Evolutionary conservation across 2,797 vertebrate species (phyloP).

Genomic region (Pantherophis vulpinus): DNA sequence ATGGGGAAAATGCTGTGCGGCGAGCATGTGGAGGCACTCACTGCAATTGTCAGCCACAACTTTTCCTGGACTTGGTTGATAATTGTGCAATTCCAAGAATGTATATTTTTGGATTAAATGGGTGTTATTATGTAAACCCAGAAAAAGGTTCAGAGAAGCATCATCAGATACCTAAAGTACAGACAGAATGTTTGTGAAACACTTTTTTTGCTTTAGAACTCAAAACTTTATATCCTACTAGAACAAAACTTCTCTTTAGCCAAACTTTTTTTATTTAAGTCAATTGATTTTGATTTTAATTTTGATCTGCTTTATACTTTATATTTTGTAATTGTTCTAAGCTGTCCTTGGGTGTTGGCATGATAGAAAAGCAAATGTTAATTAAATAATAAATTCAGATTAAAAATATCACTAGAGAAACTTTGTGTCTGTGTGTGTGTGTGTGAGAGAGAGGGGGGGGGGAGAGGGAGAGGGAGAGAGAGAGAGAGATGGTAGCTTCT

Average conservation of each 20-base stretch:
- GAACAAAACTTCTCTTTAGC: background rate
- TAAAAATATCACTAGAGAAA: background rate
- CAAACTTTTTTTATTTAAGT: background rate
- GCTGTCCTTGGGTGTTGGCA: background rate
- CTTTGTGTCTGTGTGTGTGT: background rate
- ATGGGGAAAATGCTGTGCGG: background rate
- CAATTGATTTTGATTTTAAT: background rate
- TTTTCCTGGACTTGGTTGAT: background rate
- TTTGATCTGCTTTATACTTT: background rate
- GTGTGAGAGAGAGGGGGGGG: fast-evolving
- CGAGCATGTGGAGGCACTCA: background rate
- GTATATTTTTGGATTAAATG: background rate
- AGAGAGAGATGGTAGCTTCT: constrained; percentile 12
- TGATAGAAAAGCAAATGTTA: background rate
- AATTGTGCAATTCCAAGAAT: background rate
- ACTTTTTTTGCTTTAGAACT: background rate
- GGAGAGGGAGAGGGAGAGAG: background rate
- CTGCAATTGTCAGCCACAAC: background rate
- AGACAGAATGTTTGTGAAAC: background rate
- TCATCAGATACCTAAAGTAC: background rate
- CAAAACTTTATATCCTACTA: background rate
- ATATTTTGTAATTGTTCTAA: background rate
- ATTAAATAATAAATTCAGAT: background rate
- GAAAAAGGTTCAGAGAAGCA: background rate
- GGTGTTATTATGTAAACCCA: background rate